phyloP scores from a whole-genome alignment of 2,113 vertebrate genomes.

The Megaceryle torquata region DNA sequence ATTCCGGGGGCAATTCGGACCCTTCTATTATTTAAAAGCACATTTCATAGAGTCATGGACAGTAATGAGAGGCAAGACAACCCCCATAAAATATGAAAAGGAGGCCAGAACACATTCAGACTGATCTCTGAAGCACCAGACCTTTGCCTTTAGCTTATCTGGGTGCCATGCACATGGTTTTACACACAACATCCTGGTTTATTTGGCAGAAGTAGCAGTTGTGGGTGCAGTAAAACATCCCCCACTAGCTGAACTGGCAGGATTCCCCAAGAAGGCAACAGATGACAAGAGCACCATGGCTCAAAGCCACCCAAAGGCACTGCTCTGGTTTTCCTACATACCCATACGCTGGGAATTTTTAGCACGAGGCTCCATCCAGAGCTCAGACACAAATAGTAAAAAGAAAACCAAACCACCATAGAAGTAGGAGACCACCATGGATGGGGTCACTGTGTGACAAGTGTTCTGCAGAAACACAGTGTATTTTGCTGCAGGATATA shows the following conservation, averaged over 20 bases:
- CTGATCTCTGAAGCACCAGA: neutral
- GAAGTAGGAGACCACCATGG: fast-evolving
- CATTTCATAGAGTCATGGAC: fast-evolving
- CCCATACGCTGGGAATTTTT: too few relatives aligned
- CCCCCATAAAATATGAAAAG: neutral
- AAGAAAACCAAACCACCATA: neutral
- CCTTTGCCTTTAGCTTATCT: neutral
- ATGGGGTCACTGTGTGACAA: fast-evolving
- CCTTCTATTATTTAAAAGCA: neutral
- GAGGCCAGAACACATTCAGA: neutral
- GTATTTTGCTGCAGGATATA: neutral
- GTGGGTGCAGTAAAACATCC: neutral
- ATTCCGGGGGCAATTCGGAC: neutral
- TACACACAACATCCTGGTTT: fast-evolving
- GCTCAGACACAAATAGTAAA: neutral
- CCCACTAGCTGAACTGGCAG: neutral
- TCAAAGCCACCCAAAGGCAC: neutral
- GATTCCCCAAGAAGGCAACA: fast-evolving
- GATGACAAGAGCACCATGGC: neutral
- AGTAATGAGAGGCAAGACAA: neutral
- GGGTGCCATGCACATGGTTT: fast-evolving
- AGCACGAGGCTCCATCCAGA: neutral
- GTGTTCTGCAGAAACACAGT: neutral
- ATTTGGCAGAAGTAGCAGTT: neutral
- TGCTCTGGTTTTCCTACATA: neutral